Base-by-base conservation (phyloP, 2,113 vertebrate species). In the Empidonax traillii region DNA sequence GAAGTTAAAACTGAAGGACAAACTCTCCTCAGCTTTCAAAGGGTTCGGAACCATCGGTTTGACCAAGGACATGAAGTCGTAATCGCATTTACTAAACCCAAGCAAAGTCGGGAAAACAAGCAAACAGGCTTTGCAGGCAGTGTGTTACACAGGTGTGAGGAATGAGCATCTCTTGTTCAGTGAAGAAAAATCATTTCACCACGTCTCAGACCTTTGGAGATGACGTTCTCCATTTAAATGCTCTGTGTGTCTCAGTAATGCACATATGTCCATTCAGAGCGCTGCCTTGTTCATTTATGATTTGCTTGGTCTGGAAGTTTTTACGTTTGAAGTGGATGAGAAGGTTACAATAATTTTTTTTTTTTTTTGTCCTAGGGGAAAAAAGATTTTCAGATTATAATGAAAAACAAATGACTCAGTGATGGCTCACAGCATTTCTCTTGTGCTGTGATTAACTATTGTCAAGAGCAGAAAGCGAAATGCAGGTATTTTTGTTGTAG, bases 331-430 rank as follows among this genome's bases (percentile, higher is more conserved):
- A 96, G 82, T 79, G 17, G 59, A 95, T 2, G 3, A 87, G 75
- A 95, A 96, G 78, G 90, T 94, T 94, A 83, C 22, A 67, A 28
- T 13, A 9, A 7, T 18, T 21, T 43, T 47, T 55, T 44, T 47
- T 55, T 44, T 43, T 31, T 85, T 43, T 31, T 30, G 8, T 24
- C 69, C 37, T n/a, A 30, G 20, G 27, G 28, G 58, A 94, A 90
- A 88, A 41, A 83, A 80, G 44, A 71, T 49, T 90, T 94, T 80
- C 82, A 84, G 44, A 86, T 63, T 89, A 63, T 84, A 93, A 94
- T 84, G 90, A 90, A 83, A 92, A 96, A 80, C 82, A 96, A 90
- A 93, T 95, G 92, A 96, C 90, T 96, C 91, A 84, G 79, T 58
- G 85, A 68, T 44, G 39, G 72, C 8, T 14, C 55, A 74, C 52